These are phyloP conservation scores for Knipowitschia caucasica DNA, from an alignment of 2,797 vertebrate genomes.

Conservation along the genomic window DNA sequence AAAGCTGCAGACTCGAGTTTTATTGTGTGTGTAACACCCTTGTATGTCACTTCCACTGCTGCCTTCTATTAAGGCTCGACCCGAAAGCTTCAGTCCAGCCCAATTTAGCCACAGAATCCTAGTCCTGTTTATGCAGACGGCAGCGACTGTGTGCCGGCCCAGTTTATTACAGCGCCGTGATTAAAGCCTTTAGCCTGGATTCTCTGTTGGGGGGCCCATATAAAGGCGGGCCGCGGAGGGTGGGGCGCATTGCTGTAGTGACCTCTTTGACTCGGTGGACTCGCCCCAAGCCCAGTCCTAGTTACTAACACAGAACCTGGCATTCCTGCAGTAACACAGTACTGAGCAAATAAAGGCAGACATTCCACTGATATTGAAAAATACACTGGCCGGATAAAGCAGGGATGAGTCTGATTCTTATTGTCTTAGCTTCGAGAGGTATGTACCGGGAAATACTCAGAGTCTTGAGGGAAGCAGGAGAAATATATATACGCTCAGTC, in stretches of 20 bases:
- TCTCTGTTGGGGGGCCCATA: slow-evolving; percentile 15
- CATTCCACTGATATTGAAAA: slow-evolving; percentile 74
- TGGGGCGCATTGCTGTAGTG: slow-evolving; percentile 22
- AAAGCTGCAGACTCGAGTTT: slow-evolving; percentile 42
- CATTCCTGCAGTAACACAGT: slow-evolving; percentile 57
- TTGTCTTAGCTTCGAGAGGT: slow-evolving; percentile 46
- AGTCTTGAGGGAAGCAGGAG: slow-evolving; percentile 22
- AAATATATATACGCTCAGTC: slow-evolving; percentile 11
- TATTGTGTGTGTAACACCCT: slow-evolving; percentile 35
- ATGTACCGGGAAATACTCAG: slow-evolving; percentile 37
- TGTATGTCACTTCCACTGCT: slow-evolving; percentile 3
- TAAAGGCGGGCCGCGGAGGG: slow-evolving; percentile 6
- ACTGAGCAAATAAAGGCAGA: slow-evolving; percentile 61
- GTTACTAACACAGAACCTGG: slow-evolving; percentile 42
- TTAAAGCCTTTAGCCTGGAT: slow-evolving; percentile 17
- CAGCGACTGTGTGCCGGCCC: slow-evolving; percentile 7
- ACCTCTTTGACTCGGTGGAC: slow-evolving; percentile 30
- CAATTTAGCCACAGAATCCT: slow-evolving; percentile 22
- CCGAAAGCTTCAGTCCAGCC: slow-evolving; percentile 10
- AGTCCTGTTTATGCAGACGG: slow-evolving; percentile 12
- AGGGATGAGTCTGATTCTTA: slow-evolving; percentile 61
- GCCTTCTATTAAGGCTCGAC: slow-evolving; percentile 13
- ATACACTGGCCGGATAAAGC: slow-evolving; percentile 60
- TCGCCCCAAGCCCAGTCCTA: slow-evolving; percentile 31
- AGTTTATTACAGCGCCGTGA: slow-evolving; percentile 29